Base-by-base conservation (phyloP, 1,140 invertebrate species). In the Cydia fagiglandana region DNA sequence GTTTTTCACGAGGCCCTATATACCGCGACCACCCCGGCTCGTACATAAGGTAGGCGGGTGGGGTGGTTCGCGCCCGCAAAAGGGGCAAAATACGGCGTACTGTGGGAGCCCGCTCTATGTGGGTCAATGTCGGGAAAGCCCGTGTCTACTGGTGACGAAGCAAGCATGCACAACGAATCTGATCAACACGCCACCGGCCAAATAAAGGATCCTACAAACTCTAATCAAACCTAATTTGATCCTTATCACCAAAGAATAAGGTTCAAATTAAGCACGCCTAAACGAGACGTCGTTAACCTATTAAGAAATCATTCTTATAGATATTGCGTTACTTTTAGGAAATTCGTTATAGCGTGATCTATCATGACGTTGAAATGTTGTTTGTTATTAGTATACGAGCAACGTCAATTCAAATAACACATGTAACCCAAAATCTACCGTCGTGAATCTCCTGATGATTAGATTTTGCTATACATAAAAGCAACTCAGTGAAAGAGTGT, bases 81-180 rank as follows among this genome's bases (percentile, higher is more conserved):
- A 91, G 91, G 91, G 93, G 91, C 91, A 92, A 93, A 92, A 91
- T 92, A 90, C 89, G 91, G 89, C 93, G 93, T 92, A 91, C 87
- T 93, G 89, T 93, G 93, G 91, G 92, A 90, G 90, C 91, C 89
- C 91, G 88, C 83, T 89, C 89, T 94, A 94, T 94, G 91, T 94
- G 92, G 93, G 93, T 94, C 94, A 94, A 94, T 94, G 93, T 93
- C 93, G 93, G 93, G 93, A 92, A 94, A 94, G 91, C 93, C 93
- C 93, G 93, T 93, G 92, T 93, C 91, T 93, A 89, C 91, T 89
- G 90, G 89, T 93, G 90, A 93, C 91, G 89, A 89, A 93, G 88
- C 91, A 91, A 93, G 88, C 91, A 91, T 93, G 91, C 91, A 93
- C 91, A 91, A 93, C 91, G 91, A 91, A 91, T 90, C 91, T 88